Evolutionary conservation across 2,888 invertebrate species (phyloP).

Genomic region (Tetragonisca angustula): DNA sequence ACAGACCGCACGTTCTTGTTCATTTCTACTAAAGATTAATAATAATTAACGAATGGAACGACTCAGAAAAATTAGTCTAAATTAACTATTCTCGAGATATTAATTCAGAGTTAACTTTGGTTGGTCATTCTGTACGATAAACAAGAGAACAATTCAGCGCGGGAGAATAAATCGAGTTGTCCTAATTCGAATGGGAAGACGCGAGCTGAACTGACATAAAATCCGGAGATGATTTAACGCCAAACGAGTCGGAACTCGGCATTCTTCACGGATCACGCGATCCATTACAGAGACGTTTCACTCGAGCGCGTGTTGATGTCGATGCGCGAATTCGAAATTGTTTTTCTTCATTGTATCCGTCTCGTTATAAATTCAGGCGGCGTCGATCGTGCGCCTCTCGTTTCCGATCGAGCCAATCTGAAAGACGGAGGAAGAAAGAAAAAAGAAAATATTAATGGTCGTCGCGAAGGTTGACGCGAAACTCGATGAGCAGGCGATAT

Average conservation of each 20-base stretch:
- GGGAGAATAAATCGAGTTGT: not conserved
- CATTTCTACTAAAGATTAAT: no score
- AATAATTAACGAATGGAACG: no score
- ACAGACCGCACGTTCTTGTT: no score
- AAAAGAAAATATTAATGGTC: conserved; percentile 54
- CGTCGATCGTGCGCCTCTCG: conserved; percentile 15
- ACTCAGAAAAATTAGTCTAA: no score
- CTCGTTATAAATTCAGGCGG: conserved; percentile 52
- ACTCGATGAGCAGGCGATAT: conserved; percentile 27
- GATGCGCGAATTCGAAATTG: conserved; percentile 30
- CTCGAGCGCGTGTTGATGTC: not conserved
- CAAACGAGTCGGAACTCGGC: not conserved
- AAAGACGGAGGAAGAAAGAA: not conserved
- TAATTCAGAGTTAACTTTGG: no score
- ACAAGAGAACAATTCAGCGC: not conserved
- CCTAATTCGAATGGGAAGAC: not conserved
- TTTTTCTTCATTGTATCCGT: conserved; percentile 40
- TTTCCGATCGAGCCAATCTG: conserved; percentile 40
- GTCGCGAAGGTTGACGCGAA: conserved; percentile 34
- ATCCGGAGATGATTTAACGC: conserved; percentile 19
- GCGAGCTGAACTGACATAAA: not conserved
- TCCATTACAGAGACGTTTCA: conserved; percentile 8
- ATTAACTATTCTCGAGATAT: no score
- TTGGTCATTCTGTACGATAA: no score
- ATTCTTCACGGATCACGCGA: no score